Base-by-base conservation (phyloP, 1,140 invertebrate species). In the Rhagoletis pomonella region DNA sequence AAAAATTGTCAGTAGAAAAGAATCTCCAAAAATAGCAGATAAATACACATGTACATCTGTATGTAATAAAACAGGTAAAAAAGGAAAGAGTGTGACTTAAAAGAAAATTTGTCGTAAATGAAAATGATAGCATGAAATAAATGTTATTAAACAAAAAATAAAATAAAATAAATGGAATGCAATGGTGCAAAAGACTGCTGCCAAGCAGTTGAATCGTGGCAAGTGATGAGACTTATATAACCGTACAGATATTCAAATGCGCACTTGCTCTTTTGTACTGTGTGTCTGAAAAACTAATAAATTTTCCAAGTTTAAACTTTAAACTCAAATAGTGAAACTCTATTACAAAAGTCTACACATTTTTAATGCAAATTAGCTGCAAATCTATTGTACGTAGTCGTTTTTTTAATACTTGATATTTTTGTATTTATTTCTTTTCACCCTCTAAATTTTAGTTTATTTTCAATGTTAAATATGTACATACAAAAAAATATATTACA, bases 11-110 rank as follows among this genome's bases (percentile, higher is more conserved):
- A 81, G 73, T 81, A 81, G 73, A 55, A 81, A 3, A 55, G 47
- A 81, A 81, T 81, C 73, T 81, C 73, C 47, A 81, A 81, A 81
- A 81, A 55, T 81, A 73, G 67, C 67, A 42, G 12, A 73, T 73
- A 44, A 17, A 47, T 3, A 17, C 39, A 47, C 14, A 39, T 73
- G 67, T 12, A 12, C 29, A 29, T 39, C 19, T 39, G 39, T 29
- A 42, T 67, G 29, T 39, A 3, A 42, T 39, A 39, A 39, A 67
- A 67, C 12, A 10, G 12, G 17, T 4, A 62, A 62, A 5, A 62
- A 7, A 62, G 60, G 17, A 62, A 62, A 12, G 60, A 73, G 42
- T 62, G 60, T 62, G 17, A 4, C 4, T 44, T 14, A 14, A 73
- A 47, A 17, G 67, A 14, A 73, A 73, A 3, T 17, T 73, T 55